phyloP scores from a whole-genome alignment of 2,888 invertebrate genomes.

The Apamea epomidion region DNA sequence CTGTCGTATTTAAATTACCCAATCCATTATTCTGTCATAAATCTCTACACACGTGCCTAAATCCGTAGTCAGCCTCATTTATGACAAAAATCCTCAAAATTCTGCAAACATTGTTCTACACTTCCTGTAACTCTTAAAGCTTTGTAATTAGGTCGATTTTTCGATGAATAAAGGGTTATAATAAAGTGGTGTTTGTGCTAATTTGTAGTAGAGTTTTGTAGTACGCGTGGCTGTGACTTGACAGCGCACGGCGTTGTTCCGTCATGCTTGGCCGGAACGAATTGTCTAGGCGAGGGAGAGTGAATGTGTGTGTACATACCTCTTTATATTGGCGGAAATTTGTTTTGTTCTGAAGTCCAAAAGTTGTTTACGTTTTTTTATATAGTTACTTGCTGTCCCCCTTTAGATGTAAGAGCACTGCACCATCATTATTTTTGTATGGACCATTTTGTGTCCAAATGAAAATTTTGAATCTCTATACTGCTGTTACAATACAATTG shows the following conservation, averaged over 20 bases:
- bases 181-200: constrained; percentile 65
- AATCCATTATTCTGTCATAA: constrained; percentile 76
- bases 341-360: constrained; percentile 28
- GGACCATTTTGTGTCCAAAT: neutral
- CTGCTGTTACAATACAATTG: neutral
- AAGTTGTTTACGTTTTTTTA: neutral
- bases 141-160: constrained; percentile 58
- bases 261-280: constrained; percentile 88
- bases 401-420: too few species aligned
- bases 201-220: constrained; percentile 77
- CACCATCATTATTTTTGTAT: neutral
- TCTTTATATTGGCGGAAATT: constrained; percentile 25
- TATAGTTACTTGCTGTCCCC: too few species aligned
- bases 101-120: constrained; percentile 42
- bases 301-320: constrained; percentile 55
- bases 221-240: constrained; percentile 85
- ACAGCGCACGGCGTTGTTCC: constrained; percentile 83
- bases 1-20: constrained; percentile 49
- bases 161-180: constrained; percentile 20
- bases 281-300: constrained; percentile 83
- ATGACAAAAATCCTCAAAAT: constrained; percentile 66
- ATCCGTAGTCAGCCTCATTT: constrained; percentile 71
- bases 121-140: constrained; percentile 30
- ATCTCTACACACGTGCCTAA: constrained; percentile 79
- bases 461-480: neutral